Evolutionary conservation across 2,888 invertebrate species (phyloP).

Genomic region (Lasioglossum morio): DNA sequence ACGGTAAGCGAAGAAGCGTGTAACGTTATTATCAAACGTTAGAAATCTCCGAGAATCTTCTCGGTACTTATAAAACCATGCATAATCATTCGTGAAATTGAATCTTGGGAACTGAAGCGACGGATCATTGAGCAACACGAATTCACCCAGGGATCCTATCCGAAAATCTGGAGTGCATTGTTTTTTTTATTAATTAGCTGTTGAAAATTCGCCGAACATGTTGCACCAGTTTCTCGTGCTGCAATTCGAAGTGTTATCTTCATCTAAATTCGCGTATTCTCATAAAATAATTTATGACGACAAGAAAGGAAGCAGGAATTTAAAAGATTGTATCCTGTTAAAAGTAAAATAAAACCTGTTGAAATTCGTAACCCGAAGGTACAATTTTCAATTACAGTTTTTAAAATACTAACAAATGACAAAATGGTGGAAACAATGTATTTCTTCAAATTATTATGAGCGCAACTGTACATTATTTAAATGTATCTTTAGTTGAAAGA

Average conservation of each 20-base stretch:
- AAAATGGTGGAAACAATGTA: neutral
- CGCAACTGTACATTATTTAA: neutral
- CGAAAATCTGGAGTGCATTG: slow-evolving; percentile 33
- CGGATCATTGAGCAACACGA: slow-evolving; percentile 34
- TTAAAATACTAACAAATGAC: neutral
- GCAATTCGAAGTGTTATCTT: neutral
- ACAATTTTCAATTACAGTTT: neutral
- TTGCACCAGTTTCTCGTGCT: slow-evolving; percentile 6
- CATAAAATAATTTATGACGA: neutral
- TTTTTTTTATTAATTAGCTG: slow-evolving; percentile 37
- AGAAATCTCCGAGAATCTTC: slow-evolving; percentile 5
- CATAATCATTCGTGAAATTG: neutral
- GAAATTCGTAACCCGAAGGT: neutral
- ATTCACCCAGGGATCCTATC: slow-evolving; percentile 25
- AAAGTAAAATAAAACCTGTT: neutral
- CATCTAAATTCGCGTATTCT: neutral
- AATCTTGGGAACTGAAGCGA: slow-evolving; percentile 22
- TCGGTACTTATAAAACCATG: neutral
- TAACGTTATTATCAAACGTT: neutral
- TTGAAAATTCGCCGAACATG: slow-evolving; percentile 24
- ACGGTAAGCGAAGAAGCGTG: neutral
- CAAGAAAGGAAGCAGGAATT: neutral
- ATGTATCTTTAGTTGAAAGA: neutral
- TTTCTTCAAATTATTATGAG: too few species aligned
- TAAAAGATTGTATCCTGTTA: neutral